Base-by-base conservation (phyloP, 1,140 invertebrate species). In the Colletes latitarsis region DNA sequence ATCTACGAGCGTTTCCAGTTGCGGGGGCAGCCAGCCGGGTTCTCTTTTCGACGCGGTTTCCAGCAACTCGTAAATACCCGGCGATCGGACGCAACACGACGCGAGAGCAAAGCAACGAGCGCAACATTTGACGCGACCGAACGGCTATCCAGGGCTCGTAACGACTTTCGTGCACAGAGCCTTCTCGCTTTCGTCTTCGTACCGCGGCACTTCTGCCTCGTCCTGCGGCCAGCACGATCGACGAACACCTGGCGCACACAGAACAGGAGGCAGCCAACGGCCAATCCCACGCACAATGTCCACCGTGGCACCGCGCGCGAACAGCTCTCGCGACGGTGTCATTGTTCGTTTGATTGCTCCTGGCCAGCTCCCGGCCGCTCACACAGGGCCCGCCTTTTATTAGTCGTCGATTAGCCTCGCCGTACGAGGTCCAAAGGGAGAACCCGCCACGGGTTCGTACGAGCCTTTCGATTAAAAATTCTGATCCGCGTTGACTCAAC, bases 31-130 rank as follows among this genome's bases (percentile, higher is more conserved):
- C 9, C 43, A 3, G 43, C 43, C 43, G 9, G 43, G 43, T 46
- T 46, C 43, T 46, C 43, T 9, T 46, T 9, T 46, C 43, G 30
- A 84, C 81, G 73, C 57, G 72, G 84, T 84, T 91, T 90, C 88
- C 82, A 90, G 84, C 89, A 85, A 90, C 76, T 92, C 90, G 90
- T 90, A 91, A 92, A 92, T 88, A 87, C 85, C 43, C 30, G 30
- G 30, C 30, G 30, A 30, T 30, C 30, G 30, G 30, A 30, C 30
- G 30, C 30, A 30, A 30, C 30, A 9, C 43, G 9, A 46, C 43
- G 43, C 6, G 43, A 68, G 71, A 83, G 79, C 68, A 88, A 89
- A 88, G 78, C 87, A 73, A 77, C 82, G 81, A 70, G 67, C 72
- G 68, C 70, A 52, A 82, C 71, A 64, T 78, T 79, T 55, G 77